phyloP scores from a whole-genome alignment of 2,113 vertebrate species.

The Chaetodon auriga region DNA sequence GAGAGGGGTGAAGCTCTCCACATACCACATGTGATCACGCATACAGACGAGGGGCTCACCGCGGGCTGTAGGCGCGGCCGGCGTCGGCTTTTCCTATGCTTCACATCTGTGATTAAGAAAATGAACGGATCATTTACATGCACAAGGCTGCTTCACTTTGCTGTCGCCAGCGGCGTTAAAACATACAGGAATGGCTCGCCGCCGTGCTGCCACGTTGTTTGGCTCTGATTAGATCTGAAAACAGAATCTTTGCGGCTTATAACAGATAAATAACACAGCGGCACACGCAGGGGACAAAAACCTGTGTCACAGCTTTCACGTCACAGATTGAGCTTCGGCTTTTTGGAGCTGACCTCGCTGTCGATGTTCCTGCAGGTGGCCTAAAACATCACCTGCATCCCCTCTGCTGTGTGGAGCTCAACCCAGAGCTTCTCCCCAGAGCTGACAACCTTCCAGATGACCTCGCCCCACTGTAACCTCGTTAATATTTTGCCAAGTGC shows the following conservation, averaged over 20 bases:
- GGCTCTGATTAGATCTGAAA: slow-evolving; percentile 75
- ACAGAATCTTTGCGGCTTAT: slow-evolving; percentile 58
- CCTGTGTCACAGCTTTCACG: background rate
- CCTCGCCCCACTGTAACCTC: slow-evolving; percentile 52
- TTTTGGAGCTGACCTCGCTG: slow-evolving; percentile 36
- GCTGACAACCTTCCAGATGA: slow-evolving; percentile 61
- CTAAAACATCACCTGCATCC: slow-evolving; percentile 41
- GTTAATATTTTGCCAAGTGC: slow-evolving; percentile 76
- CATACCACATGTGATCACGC: slow-evolving; percentile 78
- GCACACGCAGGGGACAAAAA: slow-evolving; percentile 36
- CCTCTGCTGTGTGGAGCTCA: slow-evolving; percentile 30
- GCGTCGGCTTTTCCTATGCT: slow-evolving; percentile 25
- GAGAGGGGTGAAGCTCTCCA: slow-evolving; percentile 52
- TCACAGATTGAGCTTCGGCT: slow-evolving; percentile 2
- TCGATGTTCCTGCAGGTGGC: slow-evolving; percentile 2
- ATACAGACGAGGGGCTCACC: slow-evolving; percentile 73
- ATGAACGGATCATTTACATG: slow-evolving; percentile 80
- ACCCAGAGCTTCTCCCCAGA: slow-evolving; percentile 40
- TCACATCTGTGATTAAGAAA: slow-evolving; percentile 61
- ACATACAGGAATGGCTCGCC: slow-evolving; percentile 39
- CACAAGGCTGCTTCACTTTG: slow-evolving; percentile 55
- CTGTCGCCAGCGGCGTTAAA: slow-evolving; percentile 18
- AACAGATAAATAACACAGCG: slow-evolving; percentile 59
- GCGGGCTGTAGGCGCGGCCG: slow-evolving; percentile 27
- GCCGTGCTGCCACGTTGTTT: slow-evolving; percentile 73